Conservation (phyloP, 2,113 vertebrate species). For the Saimiri boliviensis region DNA sequence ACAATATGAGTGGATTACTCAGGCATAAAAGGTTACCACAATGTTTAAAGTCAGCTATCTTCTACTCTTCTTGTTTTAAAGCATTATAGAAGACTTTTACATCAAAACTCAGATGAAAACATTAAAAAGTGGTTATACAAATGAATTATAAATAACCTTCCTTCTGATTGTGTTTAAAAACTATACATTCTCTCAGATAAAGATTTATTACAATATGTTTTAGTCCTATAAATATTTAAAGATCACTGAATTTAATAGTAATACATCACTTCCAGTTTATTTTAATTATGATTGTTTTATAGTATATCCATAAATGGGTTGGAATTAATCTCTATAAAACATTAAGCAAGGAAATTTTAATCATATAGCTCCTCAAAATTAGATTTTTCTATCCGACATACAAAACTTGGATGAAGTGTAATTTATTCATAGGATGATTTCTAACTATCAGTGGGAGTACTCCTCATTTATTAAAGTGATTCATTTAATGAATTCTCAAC, state of each 20-base stretch:
- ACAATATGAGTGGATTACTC: not conserved
- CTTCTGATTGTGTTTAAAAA: not conserved
- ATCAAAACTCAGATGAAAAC: not conserved
- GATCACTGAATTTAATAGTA: not conserved
- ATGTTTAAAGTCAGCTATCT: not conserved
- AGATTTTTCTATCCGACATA: not conserved
- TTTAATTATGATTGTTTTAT: not conserved
- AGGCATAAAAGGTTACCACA: not conserved
- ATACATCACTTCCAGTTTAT: not conserved
- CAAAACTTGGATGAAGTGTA: not conserved
- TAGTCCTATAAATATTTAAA: not conserved
- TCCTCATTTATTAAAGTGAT: not conserved
- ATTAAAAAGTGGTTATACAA: not conserved
- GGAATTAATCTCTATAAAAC: not conserved
- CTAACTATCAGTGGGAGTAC: not conserved
- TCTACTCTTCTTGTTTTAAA: not conserved
- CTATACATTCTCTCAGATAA: not conserved
- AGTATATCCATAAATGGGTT: not conserved
- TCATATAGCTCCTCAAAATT: not conserved
- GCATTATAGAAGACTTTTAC: not conserved
- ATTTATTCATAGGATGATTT: not conserved
- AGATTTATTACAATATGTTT: not conserved
- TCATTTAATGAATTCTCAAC: slow-evolving; percentile 11
- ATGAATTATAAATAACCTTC: not conserved
- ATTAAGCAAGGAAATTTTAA: not conserved